phyloP scores from a whole-genome alignment of 2,888 invertebrate species.

The Aphelenchoides bicaudatus region DNA sequence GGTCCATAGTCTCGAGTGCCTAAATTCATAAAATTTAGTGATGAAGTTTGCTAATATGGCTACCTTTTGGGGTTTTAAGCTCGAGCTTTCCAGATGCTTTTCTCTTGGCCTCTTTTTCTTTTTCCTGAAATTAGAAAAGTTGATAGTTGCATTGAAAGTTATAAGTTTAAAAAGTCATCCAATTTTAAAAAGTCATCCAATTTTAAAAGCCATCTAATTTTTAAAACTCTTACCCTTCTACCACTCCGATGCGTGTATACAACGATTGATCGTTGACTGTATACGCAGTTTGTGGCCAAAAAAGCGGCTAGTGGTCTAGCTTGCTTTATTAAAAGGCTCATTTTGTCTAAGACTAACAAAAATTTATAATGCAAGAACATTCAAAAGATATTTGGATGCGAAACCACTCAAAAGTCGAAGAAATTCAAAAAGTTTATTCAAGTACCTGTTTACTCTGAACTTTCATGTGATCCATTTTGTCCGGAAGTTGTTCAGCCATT shows the following conservation, averaged over 20 bases:
- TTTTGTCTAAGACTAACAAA: too few species aligned
- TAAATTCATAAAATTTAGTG: constrained; percentile 21
- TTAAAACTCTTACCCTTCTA: constrained; percentile 42
- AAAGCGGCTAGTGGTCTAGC: constrained; percentile 1
- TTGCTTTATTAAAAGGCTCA: too few species aligned
- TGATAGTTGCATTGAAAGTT: too few species aligned
- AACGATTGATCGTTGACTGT: constrained; percentile 10
- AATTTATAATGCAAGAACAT: too few species aligned
- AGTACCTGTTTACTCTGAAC: too few species aligned
- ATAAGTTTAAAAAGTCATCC: too few species aligned
- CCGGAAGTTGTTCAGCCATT: too few species aligned
- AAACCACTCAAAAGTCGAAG: too few species aligned
- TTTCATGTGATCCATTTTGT: too few species aligned
- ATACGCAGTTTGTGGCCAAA: constrained; percentile 11
- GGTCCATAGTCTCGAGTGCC: constrained; percentile 87
- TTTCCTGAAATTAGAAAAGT: too few species aligned
- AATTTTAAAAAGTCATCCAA: constrained; percentile 11
- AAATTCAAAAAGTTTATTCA: too few species aligned
- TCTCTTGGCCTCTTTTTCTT: constrained; percentile 77
- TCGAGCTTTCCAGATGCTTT: constrained; percentile 65
- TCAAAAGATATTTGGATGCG: too few species aligned
- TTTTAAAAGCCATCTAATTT: neutral
- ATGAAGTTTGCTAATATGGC: constrained; percentile 8
- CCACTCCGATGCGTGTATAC: constrained; percentile 53
- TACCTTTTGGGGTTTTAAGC: constrained; percentile 56